Evolutionary conservation across 2,888 invertebrate genomes (phyloP).

Genomic region (Geotrupes spiniger): DNA sequence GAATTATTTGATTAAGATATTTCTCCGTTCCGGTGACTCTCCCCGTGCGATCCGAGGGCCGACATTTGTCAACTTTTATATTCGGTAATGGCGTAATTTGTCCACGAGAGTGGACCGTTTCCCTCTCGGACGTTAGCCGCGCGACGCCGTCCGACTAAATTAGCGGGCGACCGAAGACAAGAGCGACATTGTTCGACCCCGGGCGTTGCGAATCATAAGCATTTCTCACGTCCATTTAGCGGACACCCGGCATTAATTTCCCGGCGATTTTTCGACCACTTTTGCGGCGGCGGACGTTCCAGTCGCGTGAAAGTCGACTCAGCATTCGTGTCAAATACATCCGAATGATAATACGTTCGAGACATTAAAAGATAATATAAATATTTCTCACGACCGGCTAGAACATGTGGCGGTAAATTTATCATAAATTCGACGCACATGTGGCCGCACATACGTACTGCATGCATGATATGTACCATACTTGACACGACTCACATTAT

Average conservation of each 20-base stretch:
- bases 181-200: not conserved
- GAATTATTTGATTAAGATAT: slow-evolving; percentile 6
- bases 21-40: not conserved
- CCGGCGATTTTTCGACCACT: too few species aligned
- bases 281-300: not conserved
- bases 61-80: slow-evolving; percentile 50
- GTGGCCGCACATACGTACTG: too few species aligned
- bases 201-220: too few species aligned
- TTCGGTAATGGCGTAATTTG: slow-evolving; percentile 48
- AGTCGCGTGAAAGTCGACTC: too few species aligned
- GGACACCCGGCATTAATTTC: too few species aligned
- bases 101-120: slow-evolving; percentile 32
- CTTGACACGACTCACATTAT: too few species aligned
- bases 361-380: slow-evolving; percentile 28
- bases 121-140: slow-evolving; percentile 17
- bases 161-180: not conserved
- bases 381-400: slow-evolving; percentile 28
- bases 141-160: not conserved
- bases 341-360: slow-evolving; percentile 7
- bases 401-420: slow-evolving; percentile 27
- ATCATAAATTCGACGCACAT: slow-evolving; percentile 23
- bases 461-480: slow-evolving; percentile 14
- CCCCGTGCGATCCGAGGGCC: slow-evolving; percentile 24
- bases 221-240: too few species aligned
- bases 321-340: too few species aligned